Conservation (phyloP, 1,140 invertebrate genomes). For the Uloborus diversus region DNA sequence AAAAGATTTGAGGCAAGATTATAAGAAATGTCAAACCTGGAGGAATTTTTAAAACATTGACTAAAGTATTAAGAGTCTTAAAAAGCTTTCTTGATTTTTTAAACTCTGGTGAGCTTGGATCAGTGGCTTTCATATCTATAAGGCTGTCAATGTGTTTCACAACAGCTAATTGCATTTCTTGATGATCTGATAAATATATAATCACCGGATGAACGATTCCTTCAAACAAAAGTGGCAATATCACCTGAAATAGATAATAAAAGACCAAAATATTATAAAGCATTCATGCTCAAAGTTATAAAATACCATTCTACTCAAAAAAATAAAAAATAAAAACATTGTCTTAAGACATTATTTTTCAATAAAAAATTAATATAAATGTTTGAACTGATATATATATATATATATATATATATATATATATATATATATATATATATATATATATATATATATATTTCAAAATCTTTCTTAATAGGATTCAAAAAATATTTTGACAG, state of each 20-base stretch:
- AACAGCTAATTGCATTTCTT: not conserved
- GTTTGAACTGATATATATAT: too few species aligned
- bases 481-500: too few species aligned
- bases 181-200: not conserved
- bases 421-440: too few species aligned
- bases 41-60: constrained; percentile 25
- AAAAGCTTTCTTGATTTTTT: not conserved
- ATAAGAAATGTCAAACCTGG: not conserved
- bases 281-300: too few species aligned
- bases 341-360: too few species aligned
- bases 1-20: too few species aligned
- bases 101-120: not conserved
- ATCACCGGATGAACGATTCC: not conserved
- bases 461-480: too few species aligned
- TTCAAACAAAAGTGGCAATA: constrained; percentile 17
- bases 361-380: too few species aligned
- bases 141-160: constrained; percentile 15
- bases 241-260: constrained; percentile 22
- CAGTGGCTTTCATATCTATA: not conserved
- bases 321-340: too few species aligned
- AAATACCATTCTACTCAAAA: too few species aligned
- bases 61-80: not conserved
- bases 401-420: too few species aligned
- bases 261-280: not conserved
- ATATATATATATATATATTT: too few species aligned